Base-by-base conservation (phyloP, 1,140 invertebrate species). In the Drosophila miranda region DNA sequence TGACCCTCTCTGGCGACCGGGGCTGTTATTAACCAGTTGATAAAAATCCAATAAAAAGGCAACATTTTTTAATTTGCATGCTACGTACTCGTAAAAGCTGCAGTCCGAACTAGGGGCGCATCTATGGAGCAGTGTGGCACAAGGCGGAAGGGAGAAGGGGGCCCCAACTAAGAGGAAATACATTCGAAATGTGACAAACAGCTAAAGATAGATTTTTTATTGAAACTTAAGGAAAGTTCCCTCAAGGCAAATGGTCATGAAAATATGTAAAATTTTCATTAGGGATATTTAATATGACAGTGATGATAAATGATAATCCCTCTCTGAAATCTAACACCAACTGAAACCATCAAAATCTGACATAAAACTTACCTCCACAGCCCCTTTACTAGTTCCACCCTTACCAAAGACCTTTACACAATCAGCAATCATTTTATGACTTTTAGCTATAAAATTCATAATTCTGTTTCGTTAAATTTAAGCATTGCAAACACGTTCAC, bases 381-480 rank as follows among this genome's bases (percentile, higher is more conserved):
- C 7, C 8, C 1, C 7, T 3, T 30, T 2, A 8, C 28, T 8
- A 30, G 11, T 4, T 38, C 11, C 34, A 3, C 11, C 34, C 34
- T 38, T 34, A 9, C 66, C 46, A 43, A 28, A 23, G 50, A 34
- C 56, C 11, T 68, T 43, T 44, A 55, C 50, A 68, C 62, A 63
- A 50, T 38, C 44, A 13, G 5, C 42, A 16, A 46, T 49, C 43
- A 42, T 26, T 70, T 69, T 38, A 51, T 58, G 64, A 41, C 58
- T 58, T 75, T 75, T 63, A 70, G 76, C 77, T 82, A 70, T 79
- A 60, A 56, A 87, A 87, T 78, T 86, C 64, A 70, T 86, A 78
- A 81, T 78, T 75, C 70, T 67, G 42, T 43, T 54, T 51, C 49
- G 51, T 48, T 54, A 38, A 42, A 66, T 60, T 70, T 75, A 28